Percentiles rank a stretch among this genome's conserved stretches.
phyloP scores from a whole-genome alignment of 2,888 invertebrate species.

The Dryocosmus kuriphilus region DNA sequence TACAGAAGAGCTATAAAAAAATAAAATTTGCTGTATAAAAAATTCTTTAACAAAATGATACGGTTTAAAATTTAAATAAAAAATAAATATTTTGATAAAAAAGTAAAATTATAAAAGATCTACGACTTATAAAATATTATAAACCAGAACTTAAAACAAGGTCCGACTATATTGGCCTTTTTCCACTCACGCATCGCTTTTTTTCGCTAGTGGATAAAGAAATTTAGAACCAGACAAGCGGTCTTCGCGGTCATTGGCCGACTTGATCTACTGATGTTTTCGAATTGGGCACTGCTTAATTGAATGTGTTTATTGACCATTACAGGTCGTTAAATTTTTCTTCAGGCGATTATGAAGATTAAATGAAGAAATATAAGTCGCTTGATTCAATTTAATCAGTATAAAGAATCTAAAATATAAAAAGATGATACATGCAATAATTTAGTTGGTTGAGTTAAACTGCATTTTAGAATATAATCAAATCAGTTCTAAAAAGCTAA shows the following conservation, averaged over 20 bases:
- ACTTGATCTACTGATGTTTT: slow-evolving; percentile 8
- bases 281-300: slow-evolving; percentile 15
- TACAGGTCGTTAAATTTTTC: slow-evolving; percentile 13
- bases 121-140: not conserved
- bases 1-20: no score
- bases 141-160: not conserved
- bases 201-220: not conserved
- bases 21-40: no score
- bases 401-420: not conserved
- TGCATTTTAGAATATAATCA: not conserved
- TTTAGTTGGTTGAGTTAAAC: not conserved
- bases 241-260: not conserved
- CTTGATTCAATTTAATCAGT: not conserved
- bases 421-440: not conserved
- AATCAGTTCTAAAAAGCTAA: no score
- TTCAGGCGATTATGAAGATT: not conserved
- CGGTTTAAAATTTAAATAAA: no score
- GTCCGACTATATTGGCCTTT: not conserved
- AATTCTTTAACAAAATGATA: no score
- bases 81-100: not conserved
- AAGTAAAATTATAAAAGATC: not conserved
- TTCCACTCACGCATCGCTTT: not conserved
- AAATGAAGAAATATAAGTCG: not conserved
- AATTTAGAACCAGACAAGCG: not conserved
- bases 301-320: slow-evolving; percentile 10